Percentiles rank a stretch among this genome's conserved stretches.
Conservation (phyloP, 2,888 invertebrate species). For the Notodonta ziczac region DNA sequence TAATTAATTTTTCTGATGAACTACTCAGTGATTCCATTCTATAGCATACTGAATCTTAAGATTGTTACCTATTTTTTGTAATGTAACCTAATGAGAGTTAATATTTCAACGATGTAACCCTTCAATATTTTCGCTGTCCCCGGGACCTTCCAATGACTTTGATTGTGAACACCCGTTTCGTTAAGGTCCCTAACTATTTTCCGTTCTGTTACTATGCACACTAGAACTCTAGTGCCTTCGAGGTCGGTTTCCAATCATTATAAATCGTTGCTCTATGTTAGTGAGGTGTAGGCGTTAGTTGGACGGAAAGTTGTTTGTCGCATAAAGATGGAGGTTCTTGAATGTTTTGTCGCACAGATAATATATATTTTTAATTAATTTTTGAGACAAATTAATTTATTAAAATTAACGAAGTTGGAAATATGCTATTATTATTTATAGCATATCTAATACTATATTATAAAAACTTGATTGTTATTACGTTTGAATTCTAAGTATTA, state of each 20-base stretch:
- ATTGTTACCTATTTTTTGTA: too few species aligned
- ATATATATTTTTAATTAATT: not conserved
- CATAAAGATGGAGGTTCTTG: not conserved
- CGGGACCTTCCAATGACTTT: conserved; percentile 42
- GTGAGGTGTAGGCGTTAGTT: conserved; percentile 64
- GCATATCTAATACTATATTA: not conserved
- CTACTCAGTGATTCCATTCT: too few species aligned
- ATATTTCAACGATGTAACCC: too few species aligned
- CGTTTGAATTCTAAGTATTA: too few species aligned
- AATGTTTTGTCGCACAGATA: not conserved
- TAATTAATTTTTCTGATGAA: too few species aligned
- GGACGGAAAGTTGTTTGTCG: conserved; percentile 13
- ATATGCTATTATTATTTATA: not conserved
- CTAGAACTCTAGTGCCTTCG: conserved; percentile 81
- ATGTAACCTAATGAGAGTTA: too few species aligned
- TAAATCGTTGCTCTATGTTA: conserved; percentile 72
- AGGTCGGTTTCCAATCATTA: conserved; percentile 42
- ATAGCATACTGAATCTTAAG: too few species aligned
- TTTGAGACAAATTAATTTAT: not conserved
- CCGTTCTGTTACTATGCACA: conserved; percentile 46
- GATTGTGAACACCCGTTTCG: conserved; percentile 38
- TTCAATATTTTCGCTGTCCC: not conserved
- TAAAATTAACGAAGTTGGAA: too few species aligned
- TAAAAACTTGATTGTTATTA: too few species aligned
- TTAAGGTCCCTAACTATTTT: conserved; percentile 29